These are phyloP conservation scores for Xiphorhynchus elegans DNA, from an alignment of 2,113 vertebrate species.

Conservation along the genomic window DNA sequence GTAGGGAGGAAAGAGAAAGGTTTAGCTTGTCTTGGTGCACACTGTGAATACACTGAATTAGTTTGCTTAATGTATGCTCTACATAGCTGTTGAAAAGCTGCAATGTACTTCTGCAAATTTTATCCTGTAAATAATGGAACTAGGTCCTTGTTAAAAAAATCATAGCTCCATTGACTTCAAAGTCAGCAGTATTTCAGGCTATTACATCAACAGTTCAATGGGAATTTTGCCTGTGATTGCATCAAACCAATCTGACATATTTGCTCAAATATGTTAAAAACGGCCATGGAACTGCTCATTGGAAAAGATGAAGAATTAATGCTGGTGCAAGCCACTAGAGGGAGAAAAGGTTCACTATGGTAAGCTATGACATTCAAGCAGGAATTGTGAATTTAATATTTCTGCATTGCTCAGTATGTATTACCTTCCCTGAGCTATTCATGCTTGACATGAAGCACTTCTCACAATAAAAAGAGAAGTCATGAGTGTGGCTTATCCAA, in stretches of 20 bases:
- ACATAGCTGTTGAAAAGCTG: not conserved
- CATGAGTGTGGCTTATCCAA: not conserved
- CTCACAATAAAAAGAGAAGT: not conserved
- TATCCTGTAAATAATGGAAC: not conserved
- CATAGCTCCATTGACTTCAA: not conserved
- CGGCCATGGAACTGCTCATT: fast-evolving
- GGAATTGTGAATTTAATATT: not conserved
- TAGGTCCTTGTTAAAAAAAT: not conserved
- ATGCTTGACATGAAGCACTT: not conserved
- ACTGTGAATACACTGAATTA: not conserved
- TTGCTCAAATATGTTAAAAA: not conserved
- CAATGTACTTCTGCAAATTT: not conserved
- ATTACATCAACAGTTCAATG: too few species aligned
- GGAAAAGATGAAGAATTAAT: not conserved
- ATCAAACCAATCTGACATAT: not conserved
- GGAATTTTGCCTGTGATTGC: not conserved
- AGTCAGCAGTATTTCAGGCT: not conserved
- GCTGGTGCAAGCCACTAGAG: not conserved
- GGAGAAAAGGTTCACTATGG: not conserved
- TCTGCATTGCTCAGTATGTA: not conserved
- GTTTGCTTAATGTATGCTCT: not conserved
- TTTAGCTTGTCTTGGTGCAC: not conserved
- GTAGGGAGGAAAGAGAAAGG: not conserved
- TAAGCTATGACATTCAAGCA: not conserved
- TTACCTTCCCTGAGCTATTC: not conserved